Evolutionary conservation across 2,113 vertebrate species (phyloP).

Genomic region (Nycticorax nycticorax): DNA sequence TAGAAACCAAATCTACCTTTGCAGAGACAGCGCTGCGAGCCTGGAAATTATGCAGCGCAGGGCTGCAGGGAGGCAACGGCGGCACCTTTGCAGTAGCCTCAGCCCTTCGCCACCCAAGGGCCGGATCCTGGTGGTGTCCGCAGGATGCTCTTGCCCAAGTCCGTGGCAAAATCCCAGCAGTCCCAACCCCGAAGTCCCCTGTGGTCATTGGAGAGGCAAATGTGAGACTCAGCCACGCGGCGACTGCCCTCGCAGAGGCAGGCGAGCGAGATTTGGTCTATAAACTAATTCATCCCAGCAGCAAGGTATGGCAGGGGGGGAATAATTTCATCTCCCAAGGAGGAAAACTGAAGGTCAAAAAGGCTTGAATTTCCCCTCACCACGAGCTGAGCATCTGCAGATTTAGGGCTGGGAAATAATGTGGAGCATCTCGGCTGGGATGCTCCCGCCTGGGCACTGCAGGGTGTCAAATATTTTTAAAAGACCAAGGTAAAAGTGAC

Average conservation of each 20-base stretch:
- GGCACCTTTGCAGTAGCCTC: neutral
- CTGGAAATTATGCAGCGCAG: constrained; percentile 9
- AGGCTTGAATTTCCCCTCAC: neutral
- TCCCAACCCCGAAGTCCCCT: neutral
- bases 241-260: fast-evolving
- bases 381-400: fast-evolving
- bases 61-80: neutral
- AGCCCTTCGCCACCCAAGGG: neutral
- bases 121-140: neutral
- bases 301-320: neutral
- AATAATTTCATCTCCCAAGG: neutral
- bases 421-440: neutral
- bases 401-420: neutral
- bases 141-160: neutral
- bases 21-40: neutral
- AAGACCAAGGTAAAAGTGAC: neutral
- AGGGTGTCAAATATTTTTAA: neutral
- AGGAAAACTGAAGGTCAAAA: neutral
- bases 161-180: neutral
- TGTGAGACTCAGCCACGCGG: neutral
- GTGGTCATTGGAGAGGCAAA: neutral
- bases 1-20: constrained; percentile 61
- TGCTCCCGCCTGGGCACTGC: neutral
- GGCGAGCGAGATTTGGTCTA: neutral
- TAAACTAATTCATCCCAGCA: neutral